Conservation (phyloP, 2,797 vertebrate species). For the Amblyopsis hoosieri region DNA sequence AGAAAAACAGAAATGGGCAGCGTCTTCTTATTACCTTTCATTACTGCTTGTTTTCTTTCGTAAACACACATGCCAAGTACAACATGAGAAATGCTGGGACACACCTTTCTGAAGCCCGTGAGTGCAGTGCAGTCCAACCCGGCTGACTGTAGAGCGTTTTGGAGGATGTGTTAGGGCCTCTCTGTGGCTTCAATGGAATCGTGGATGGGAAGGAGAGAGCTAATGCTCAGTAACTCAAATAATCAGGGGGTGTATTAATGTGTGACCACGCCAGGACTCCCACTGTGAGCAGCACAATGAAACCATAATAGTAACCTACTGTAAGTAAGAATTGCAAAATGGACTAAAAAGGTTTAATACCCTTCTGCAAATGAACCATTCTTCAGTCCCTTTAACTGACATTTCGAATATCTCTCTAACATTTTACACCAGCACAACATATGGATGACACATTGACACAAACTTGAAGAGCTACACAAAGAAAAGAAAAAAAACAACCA, state of each 20-base stretch:
- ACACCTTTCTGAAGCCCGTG: slow-evolving; percentile 24
- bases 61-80: slow-evolving; percentile 48
- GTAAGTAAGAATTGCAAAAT: slow-evolving; percentile 50
- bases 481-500: slow-evolving; percentile 13
- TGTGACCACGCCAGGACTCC: slow-evolving; percentile 53
- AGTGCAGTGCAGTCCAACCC: slow-evolving; percentile 28
- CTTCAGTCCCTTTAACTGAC: slow-evolving; percentile 56
- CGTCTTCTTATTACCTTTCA: slow-evolving; percentile 15
- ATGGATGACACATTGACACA: slow-evolving; percentile 69
- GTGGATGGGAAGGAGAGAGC: slow-evolving; percentile 33
- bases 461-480: slow-evolving; percentile 32
- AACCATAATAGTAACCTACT: slow-evolving; percentile 68
- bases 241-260: slow-evolving; percentile 27
- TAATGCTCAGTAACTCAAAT: slow-evolving; percentile 30
- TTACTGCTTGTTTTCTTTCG: slow-evolving; percentile 24
- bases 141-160: slow-evolving; percentile 29
- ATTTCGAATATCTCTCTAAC: slow-evolving; percentile 50
- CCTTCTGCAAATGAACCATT: slow-evolving; percentile 62
- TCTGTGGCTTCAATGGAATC: slow-evolving; percentile 44
- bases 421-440: slow-evolving; percentile 14
- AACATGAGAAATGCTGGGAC: slow-evolving; percentile 58
- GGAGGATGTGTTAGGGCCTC: slow-evolving; percentile 48
- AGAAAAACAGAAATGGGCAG: slow-evolving; percentile 30
- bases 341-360: slow-evolving; percentile 56
- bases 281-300: slow-evolving; percentile 53